Evolutionary conservation across 2,888 invertebrate species (phyloP), one percentile per base, ranked within the genome.

Genomic region (Timema podura): DNA sequence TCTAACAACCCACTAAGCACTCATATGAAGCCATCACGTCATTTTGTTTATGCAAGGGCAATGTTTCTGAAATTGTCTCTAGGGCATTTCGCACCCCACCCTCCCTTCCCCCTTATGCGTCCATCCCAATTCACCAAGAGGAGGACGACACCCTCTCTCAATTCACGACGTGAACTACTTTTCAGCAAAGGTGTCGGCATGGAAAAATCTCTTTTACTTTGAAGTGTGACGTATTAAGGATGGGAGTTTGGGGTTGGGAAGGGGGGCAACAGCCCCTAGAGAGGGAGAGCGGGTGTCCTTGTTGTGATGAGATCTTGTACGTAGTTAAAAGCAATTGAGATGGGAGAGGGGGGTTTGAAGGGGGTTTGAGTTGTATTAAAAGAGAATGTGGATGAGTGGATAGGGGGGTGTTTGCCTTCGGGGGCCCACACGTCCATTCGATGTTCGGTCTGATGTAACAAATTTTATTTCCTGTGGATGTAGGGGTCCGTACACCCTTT

Each of bases 111-210:
- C 30, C 30, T 30, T 30, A 30, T 30, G 30, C 30, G 30, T 30
- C 30, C 30, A 30, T 30, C 30, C 30, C 30, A 30, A 30, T 30
- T 30, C 30, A 30, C 30, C 30, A 30, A 30, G 30, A 30, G 30
- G 30, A 30, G 30, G 30, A 30, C 30, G 11, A n/a, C 51, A 11
- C 51, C n/a, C n/a, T n/a, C 51, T n/a, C 51, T 45, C 61, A 10
- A 44, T 30, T 45, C 61, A 61, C 61, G 61, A 11, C 45, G 69
- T 30, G 69, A 48, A 59, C 49, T 59, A 69, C 51, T 54, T 69
- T 68, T 67, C 48, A 68, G 70, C 64, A 57, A 68, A 70, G 70
- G 70, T 70, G 70, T 70, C 70, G 70, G 70, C 70, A 70, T 70
- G 70, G 70, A 70, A 70, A 70, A 70, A 67, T 65, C 65, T 65